Evolutionary conservation across 2,113 vertebrate genomes (phyloP).

Genomic region (Acinonyx jubatus): DNA sequence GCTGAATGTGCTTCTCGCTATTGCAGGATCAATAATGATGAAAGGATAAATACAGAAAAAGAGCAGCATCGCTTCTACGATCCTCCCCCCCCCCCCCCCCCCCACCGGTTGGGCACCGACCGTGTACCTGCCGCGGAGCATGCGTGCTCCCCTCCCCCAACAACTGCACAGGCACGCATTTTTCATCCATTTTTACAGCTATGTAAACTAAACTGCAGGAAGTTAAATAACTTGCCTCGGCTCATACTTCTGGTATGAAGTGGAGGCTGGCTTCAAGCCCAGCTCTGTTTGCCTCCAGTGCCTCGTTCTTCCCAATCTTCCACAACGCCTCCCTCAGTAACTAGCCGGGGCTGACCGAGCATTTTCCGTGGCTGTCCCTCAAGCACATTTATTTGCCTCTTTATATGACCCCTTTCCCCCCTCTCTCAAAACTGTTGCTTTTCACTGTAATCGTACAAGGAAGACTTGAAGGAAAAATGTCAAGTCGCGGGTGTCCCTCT

Average conservation of each 20-base stretch:
- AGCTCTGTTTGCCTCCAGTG: neutral
- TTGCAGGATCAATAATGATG: neutral
- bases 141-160: too few species aligned
- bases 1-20: neutral
- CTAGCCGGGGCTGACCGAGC: neutral
- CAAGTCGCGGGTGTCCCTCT: neutral
- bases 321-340: neutral
- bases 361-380: neutral
- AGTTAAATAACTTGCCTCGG: conserved; percentile 11
- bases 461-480: neutral
- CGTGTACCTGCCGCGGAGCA: neutral
- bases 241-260: conserved; percentile 2
- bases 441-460: neutral
- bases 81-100: neutral
- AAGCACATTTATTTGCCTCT: neutral
- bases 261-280: conserved; percentile 13
- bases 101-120: rapidly evolving
- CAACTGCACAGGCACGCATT: neutral
- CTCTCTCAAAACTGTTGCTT: neutral
- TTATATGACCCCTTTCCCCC: neutral
- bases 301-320: neutral
- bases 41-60: neutral
- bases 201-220: neutral
- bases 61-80: neutral
- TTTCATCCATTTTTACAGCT: neutral